Conservation (phyloP, 2,797 vertebrate species). For the Microctenopoma steveboyesi region DNA sequence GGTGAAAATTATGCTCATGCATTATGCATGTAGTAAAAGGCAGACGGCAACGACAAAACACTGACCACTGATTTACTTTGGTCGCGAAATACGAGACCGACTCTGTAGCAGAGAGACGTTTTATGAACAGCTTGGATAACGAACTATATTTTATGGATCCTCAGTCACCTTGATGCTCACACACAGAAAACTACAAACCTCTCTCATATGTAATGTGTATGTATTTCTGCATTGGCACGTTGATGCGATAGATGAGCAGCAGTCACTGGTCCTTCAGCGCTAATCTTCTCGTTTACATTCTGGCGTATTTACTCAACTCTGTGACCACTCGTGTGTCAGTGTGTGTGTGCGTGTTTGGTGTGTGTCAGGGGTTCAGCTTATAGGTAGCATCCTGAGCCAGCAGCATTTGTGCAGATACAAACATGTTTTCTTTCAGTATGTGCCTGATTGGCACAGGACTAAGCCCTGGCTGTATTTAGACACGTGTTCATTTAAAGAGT, state of each 20-base stretch:
- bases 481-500: constrained; percentile 20
- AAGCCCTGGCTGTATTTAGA: constrained; percentile 33
- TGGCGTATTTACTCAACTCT: constrained; percentile 49
- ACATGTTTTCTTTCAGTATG: constrained; percentile 30
- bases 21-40: constrained; percentile 44
- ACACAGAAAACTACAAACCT: constrained; percentile 7
- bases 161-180: constrained; percentile 3
- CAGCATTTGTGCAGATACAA: constrained; percentile 34
- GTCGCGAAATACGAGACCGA: constrained; percentile 39
- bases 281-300: constrained; percentile 62
- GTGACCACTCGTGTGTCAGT: constrained; percentile 28
- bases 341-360: constrained; percentile 13
- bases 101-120: constrained; percentile 8
- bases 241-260: constrained; percentile 30
- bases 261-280: not conserved
- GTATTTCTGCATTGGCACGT: constrained; percentile 14
- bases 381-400: constrained; percentile 38
- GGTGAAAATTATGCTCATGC: constrained; percentile 49
- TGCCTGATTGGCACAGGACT: constrained; percentile 21
- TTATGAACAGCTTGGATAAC: constrained; percentile 11
- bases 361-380: constrained; percentile 38
- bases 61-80: constrained; percentile 29
- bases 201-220: constrained; percentile 7
- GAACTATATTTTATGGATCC: constrained; percentile 4
- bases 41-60: constrained; percentile 40